phyloP scores from a whole-genome alignment of 2,888 invertebrate species.

The Spisula solida region DNA sequence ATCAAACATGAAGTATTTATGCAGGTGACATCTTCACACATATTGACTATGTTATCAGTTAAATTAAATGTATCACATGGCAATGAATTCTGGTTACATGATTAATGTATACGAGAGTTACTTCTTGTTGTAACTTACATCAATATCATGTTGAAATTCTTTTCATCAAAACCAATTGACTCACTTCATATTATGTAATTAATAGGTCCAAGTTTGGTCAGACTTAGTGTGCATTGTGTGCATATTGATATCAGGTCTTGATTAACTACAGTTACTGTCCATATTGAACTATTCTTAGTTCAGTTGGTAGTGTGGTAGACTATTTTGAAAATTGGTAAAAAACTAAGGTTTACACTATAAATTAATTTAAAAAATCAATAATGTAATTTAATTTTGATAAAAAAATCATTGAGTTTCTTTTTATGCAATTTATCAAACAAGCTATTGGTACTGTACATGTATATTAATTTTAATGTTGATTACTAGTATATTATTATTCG shows the following conservation, averaged over 20 bases:
- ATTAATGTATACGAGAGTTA: background rate
- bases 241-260: background rate
- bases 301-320: too few species aligned
- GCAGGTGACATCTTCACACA: slow-evolving; percentile 15
- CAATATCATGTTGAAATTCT: background rate
- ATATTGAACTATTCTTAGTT: too few species aligned
- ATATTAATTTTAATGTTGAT: too few species aligned
- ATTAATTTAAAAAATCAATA: too few species aligned
- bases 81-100: background rate
- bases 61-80: background rate
- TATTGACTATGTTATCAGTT: background rate
- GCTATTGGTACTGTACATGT: too few species aligned
- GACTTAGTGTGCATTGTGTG: background rate
- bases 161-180: background rate
- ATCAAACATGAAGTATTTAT: background rate
- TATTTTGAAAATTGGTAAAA: too few species aligned
- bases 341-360: too few species aligned
- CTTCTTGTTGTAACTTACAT: background rate
- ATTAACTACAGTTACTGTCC: background rate
- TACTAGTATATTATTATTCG: too few species aligned
- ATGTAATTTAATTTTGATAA: too few species aligned
- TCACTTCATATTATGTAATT: background rate
- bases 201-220: background rate
- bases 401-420: background rate
- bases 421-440: background rate